Evolutionary conservation across 1,140 invertebrate genomes (phyloP).

Genomic region (Drosophila miranda): DNA sequence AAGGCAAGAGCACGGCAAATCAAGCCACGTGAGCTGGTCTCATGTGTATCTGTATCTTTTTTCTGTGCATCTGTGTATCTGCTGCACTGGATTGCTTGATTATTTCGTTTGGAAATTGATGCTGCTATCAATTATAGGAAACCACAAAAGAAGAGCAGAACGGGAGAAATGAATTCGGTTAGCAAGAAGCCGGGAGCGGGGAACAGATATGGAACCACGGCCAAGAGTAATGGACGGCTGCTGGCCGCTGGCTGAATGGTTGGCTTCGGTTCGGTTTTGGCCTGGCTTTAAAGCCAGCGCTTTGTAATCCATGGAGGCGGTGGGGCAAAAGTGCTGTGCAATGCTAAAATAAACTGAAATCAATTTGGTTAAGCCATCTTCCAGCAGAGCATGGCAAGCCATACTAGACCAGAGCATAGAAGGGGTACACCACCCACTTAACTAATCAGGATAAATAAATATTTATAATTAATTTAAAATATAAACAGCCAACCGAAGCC

Average conservation of each 20-base stretch:
- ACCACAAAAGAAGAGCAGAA: constrained; percentile 34
- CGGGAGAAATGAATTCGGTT: constrained; percentile 57
- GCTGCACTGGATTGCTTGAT: constrained; percentile 49
- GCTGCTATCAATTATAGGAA: constrained; percentile 72
- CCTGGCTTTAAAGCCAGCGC: constrained; percentile 64
- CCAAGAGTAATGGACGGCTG: constrained; percentile 54
- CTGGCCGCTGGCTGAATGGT: constrained; percentile 30
- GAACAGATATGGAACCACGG: background rate
- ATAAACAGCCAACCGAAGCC: constrained; percentile 64
- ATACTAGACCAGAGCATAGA: background rate
- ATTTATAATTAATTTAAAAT: constrained; percentile 81
- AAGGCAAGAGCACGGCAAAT: constrained; percentile 42
- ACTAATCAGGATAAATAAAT: constrained; percentile 80
- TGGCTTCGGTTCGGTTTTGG: background rate
- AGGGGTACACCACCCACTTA: constrained; percentile 24
- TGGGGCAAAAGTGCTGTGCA: constrained; percentile 38
- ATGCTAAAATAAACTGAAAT: constrained; percentile 76
- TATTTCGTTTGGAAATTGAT: constrained; percentile 77
- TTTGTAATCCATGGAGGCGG: constrained; percentile 62
- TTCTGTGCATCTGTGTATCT: constrained; percentile 14
- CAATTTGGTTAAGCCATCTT: constrained; percentile 67
- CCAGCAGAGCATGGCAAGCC: background rate
- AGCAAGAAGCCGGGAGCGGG: constrained; percentile 15
- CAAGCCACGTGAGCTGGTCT: constrained; percentile 27
- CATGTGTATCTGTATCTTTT: constrained; percentile 20